A percentile compares a stretch with the other conserved stretches of the same genome.
These are phyloP conservation scores for Chamaea fasciata DNA, from an alignment of 2,113 vertebrate genomes.

Conservation along the genomic window DNA sequence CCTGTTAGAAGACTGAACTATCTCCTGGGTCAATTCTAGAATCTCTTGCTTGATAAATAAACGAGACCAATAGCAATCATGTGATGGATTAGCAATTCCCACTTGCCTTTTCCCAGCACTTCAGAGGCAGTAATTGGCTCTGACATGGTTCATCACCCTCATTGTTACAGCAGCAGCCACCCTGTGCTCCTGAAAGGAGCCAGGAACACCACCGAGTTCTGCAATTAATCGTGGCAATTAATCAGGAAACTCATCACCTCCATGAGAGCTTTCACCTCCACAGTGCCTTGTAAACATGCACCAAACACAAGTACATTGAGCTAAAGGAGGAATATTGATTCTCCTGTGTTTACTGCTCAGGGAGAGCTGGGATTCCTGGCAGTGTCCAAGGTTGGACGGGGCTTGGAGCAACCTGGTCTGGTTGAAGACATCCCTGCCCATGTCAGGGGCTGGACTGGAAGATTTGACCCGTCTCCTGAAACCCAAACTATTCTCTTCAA, in stretches of 20 bases:
- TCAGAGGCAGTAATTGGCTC: neutral
- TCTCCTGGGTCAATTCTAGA: neutral
- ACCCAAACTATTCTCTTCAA: neutral
- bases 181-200: neutral
- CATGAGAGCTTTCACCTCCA: neutral
- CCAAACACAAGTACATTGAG: neutral
- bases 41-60: neutral
- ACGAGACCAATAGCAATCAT: neutral
- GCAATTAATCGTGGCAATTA: constrained; percentile 7
- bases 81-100: neutral
- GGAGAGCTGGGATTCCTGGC: neutral
- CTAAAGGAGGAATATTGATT: neutral
- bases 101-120: neutral
- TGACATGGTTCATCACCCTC: neutral
- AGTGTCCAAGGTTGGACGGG: neutral
- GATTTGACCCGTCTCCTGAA: neutral
- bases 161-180: neutral
- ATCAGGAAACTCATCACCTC: neutral
- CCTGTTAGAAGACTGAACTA: neutral
- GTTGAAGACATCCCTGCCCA: neutral
- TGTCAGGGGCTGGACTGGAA: neutral
- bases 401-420: neutral
- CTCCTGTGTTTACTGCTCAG: neutral
- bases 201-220: neutral
- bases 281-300: neutral